Base-by-base conservation (phyloP, 2,888 invertebrate genomes). In the Ectemnius cavifrons region DNA sequence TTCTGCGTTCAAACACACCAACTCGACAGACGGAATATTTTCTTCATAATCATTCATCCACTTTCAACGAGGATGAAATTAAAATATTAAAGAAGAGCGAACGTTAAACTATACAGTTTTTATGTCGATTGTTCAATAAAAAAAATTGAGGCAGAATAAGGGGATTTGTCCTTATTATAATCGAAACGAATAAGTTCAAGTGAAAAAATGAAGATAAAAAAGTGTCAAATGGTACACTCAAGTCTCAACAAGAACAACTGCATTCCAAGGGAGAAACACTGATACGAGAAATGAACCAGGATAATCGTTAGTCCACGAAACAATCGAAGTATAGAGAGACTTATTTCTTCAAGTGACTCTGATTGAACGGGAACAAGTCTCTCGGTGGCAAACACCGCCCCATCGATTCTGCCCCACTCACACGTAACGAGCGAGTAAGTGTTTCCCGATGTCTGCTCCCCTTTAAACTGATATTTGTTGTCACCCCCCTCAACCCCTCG, bases 391-490 rank as follows among this genome's bases (percentile, higher is more conserved):
- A 56, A 46, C 67, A 71, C 67, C 71, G 47, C 20, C 56, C 52
- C 52, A 52, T 52, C 52, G 52, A 52, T 52, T 52, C 16, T 46
- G 13, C 67, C 61, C 61, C 57, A 68, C 62, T 52, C 52, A 16
- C n/a, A 14, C 16, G 52, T 52, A 52, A 52, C 52, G 52, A 52
- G 47, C 66, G 23, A 46, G 60, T 75, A 76, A 79, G 70, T 68
- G 79, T 79, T 73, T 76, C 75, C 67, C 79, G 68, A 79, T 73
- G 57, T 73, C 65, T 58, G 67, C 28, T 56, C 23, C 63, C 52
- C n/a, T 52, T 37, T 14, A 46, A 66, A 76, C 58, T 57, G 63
- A 67, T 76, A 76, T 61, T 63, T 63, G 68, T 79, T 79, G 61
- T 66, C 63, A 16, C 45, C 63, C 13, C 37, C 11, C 37, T 6